Evolutionary conservation across 2,113 vertebrate genomes (phyloP).

Genomic region (Microtus montanus): DNA sequence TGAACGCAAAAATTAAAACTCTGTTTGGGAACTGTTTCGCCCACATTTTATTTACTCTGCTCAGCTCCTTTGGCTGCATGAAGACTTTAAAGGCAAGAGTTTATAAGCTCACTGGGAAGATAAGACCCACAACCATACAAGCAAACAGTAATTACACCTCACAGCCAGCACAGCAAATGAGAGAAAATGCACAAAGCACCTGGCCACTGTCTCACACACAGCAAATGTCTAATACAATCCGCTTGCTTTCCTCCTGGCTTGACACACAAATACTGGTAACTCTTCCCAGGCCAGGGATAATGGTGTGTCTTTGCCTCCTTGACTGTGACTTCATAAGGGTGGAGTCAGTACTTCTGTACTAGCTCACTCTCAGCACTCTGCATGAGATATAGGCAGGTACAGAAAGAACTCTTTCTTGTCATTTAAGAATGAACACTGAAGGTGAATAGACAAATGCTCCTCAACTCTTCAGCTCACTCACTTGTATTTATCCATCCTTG

Average conservation of each 20-base stretch:
- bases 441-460: neutral
- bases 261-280: neutral
- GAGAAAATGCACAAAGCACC: neutral
- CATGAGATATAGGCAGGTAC: neutral
- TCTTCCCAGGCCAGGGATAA: neutral
- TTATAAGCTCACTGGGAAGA: neutral
- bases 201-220: neutral
- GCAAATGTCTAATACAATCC: neutral
- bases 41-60: constrained; percentile 10
- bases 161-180: neutral
- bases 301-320: neutral
- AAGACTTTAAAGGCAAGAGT: neutral
- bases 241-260: neutral
- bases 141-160: neutral
- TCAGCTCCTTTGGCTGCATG: neutral
- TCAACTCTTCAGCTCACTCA: neutral
- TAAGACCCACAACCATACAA: neutral
- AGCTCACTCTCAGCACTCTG: neutral
- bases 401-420: neutral
- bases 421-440: neutral
- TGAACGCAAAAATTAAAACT: neutral
- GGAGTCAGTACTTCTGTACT: neutral
- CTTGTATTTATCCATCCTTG: neutral
- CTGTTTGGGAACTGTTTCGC: neutral
- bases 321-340: neutral